Evolutionary conservation across 2,888 invertebrate genomes (phyloP).

Genomic region (Oligia latruncula): DNA sequence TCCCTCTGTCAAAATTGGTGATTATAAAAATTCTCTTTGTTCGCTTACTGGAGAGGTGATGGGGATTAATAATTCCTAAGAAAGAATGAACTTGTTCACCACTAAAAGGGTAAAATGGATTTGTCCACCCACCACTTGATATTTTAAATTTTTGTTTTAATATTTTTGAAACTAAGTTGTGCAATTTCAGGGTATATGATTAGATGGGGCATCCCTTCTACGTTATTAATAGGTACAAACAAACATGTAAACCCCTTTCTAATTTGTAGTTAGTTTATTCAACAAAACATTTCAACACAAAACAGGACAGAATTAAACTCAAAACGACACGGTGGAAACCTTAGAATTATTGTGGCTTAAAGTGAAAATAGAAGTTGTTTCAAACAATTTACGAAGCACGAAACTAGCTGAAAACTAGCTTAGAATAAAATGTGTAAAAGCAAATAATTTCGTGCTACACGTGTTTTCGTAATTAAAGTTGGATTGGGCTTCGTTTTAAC

Average conservation of each 20-base stretch:
- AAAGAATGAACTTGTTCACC: not conserved
- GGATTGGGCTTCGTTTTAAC: slow-evolving; percentile 35
- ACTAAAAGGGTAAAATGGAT: not conserved
- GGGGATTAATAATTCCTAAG: not conserved
- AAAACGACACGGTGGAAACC: not conserved
- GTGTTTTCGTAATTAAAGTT: slow-evolving; percentile 56
- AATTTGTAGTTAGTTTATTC: not conserved
- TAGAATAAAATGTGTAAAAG: slow-evolving; percentile 38
- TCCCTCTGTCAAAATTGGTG: not conserved
- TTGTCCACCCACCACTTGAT: not conserved
- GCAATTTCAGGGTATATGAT: not conserved
- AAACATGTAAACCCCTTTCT: not conserved
- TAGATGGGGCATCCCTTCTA: not conserved
- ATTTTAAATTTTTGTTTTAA: not conserved
- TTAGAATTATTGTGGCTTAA: slow-evolving; percentile 28
- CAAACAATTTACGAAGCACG: slow-evolving; percentile 26
- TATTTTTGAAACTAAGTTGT: not conserved
- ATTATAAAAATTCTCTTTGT: not conserved
- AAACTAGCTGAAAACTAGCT: slow-evolving; percentile 15
- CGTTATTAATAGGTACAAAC: not conserved
- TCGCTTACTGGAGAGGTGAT: not conserved
- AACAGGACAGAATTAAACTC: slow-evolving; percentile 9
- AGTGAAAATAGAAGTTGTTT: slow-evolving; percentile 34
- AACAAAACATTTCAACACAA: slow-evolving; percentile 1
- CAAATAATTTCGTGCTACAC: slow-evolving; percentile 36